Conservation (phyloP, 2,797 vertebrate species). For the Melanotaenia trifasciata region DNA sequence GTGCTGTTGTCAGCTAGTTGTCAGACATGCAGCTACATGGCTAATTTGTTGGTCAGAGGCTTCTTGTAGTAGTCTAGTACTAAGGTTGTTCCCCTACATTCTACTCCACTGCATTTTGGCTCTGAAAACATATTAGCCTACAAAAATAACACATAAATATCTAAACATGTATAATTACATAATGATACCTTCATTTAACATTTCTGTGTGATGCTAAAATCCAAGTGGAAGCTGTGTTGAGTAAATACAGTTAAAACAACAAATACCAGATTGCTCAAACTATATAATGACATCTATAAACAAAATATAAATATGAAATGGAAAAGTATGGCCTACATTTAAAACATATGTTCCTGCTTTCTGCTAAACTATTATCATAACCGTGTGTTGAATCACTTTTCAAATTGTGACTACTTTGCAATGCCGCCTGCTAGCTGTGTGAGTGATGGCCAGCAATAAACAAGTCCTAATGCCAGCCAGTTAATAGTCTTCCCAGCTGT, state of each 20-base stretch:
- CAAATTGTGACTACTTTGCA: conserved; percentile 30
- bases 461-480: conserved; percentile 52
- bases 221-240: too few relatives aligned
- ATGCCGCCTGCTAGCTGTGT: conserved; percentile 42
- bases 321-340: too few relatives aligned
- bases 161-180: not conserved
- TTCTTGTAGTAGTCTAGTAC: too few relatives aligned
- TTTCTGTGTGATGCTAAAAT: too few relatives aligned
- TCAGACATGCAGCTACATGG: too few relatives aligned
- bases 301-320: not conserved
- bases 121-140: too few relatives aligned
- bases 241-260: not conserved
- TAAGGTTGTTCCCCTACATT: too few relatives aligned
- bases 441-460: conserved; percentile 63
- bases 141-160: not conserved
- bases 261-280: not conserved
- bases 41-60: too few relatives aligned
- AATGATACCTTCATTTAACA: not conserved
- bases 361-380: conserved; percentile 3
- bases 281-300: not conserved
- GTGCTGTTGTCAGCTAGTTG: too few relatives aligned
- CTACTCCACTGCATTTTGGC: too few relatives aligned
- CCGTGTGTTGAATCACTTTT: conserved; percentile 20
- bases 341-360: not conserved
- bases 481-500: conserved; percentile 62